These are phyloP conservation scores for Xylota sylvarum DNA, from an alignment of 2,888 invertebrate species.

Conservation along the genomic window DNA sequence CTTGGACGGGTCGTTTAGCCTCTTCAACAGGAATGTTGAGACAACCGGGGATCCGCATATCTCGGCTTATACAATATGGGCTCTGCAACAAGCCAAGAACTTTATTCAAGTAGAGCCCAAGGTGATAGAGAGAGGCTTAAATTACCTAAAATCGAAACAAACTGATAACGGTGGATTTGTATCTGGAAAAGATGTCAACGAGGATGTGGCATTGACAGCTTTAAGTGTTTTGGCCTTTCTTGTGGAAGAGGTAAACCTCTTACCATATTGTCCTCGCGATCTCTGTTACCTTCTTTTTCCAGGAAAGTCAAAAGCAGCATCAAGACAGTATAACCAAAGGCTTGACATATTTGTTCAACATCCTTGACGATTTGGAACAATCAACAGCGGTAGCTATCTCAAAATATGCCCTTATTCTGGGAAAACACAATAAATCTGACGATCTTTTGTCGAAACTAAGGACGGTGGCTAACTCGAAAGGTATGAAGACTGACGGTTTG, in stretches of 20 bases:
- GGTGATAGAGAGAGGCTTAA: constrained; percentile 88
- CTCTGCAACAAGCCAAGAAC: constrained; percentile 89
- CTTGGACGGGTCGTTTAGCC: constrained; percentile 94
- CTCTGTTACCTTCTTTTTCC: not conserved
- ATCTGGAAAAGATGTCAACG: constrained; percentile 89
- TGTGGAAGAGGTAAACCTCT: constrained; percentile 86
- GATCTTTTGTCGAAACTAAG: constrained; percentile 1
- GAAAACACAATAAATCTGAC: constrained; percentile 41
- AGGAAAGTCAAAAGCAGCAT: constrained; percentile 78
- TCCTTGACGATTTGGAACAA: not conserved
- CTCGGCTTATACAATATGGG: constrained; percentile 92
- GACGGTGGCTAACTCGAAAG: not conserved
- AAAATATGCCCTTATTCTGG: constrained; percentile 35
- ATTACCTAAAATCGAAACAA: constrained; percentile 90
- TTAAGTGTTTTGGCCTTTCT: constrained; percentile 90
- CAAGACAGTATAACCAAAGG: constrained; percentile 89
- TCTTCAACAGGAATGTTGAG: constrained; percentile 86
- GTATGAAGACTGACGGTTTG: not conserved
- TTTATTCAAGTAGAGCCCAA: constrained; percentile 89
- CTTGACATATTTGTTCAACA: constrained; percentile 26
- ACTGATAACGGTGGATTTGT: constrained; percentile 91
- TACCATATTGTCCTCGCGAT: not conserved
- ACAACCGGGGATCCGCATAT: constrained; percentile 91
- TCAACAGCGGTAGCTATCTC: constrained; percentile 7
- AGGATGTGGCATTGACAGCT: constrained; percentile 91